A percentile compares a stretch with the other conserved stretches of the same genome.
phyloP scores from a whole-genome alignment of 2,797 vertebrate genomes.

The Phalanger gymnotis region DNA sequence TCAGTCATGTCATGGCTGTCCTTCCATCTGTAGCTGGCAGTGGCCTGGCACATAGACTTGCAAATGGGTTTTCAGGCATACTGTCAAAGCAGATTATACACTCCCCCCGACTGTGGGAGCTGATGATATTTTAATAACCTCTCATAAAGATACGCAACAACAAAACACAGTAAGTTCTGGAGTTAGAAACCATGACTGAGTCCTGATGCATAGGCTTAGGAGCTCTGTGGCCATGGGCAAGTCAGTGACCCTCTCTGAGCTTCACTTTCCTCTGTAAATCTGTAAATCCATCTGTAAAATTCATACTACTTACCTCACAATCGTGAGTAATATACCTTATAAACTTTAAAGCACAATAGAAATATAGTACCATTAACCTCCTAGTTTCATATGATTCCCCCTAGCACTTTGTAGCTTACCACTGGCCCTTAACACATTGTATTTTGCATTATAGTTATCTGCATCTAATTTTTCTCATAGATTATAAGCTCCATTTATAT shows the following conservation, averaged over 20 bases:
- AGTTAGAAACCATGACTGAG: background rate
- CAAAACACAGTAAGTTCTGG: background rate
- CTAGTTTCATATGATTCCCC: background rate
- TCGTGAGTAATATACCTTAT: background rate
- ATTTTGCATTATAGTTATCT: background rate
- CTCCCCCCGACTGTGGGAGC: background rate
- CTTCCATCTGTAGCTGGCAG: background rate
- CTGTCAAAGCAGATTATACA: background rate
- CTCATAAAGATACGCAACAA: background rate
- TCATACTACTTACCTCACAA: background rate
- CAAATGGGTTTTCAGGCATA: background rate
- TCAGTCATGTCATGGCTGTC: background rate
- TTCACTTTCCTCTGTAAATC: conserved; percentile 55
- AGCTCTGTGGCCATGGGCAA: background rate
- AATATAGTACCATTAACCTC: background rate
- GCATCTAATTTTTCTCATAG: background rate
- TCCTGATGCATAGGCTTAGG: background rate
- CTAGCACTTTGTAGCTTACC: background rate
- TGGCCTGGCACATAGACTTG: background rate
- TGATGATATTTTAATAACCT: conserved; percentile 2
- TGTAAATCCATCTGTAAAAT: conserved; percentile 19
- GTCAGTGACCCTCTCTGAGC: background rate
- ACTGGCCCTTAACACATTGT: background rate
- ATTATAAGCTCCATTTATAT: background rate
- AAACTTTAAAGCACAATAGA: background rate